Percentiles rank a stretch among this genome's conserved stretches.
Evolutionary conservation across 2,113 vertebrate genomes (phyloP).

Genomic region (Corythaixoides concolor): DNA sequence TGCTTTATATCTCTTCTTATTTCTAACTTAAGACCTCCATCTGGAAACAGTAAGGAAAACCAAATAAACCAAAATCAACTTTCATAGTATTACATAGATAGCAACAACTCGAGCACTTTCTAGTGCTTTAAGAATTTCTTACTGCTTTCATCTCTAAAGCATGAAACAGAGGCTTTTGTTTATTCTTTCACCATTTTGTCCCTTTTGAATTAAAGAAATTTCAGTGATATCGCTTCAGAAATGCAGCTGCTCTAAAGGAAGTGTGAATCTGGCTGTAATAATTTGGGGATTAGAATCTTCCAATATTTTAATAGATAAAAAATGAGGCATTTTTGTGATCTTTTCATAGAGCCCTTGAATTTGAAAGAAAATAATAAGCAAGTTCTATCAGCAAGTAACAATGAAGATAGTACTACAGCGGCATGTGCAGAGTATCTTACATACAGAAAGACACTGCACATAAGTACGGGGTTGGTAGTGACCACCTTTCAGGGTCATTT

Average conservation of each 20-base stretch:
- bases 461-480: neutral
- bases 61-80: constrained; percentile 30
- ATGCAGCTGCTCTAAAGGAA: neutral
- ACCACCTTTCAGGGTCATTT: neutral
- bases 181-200: constrained; percentile 11
- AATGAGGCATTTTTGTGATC: neutral
- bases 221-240: neutral
- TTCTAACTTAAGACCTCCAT: constrained; percentile 54
- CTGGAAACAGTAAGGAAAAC: constrained; percentile 31
- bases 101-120: neutral
- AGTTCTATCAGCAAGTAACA: neutral
- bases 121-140: neutral
- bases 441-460: neutral
- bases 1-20: constrained; percentile 55
- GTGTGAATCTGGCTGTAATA: neutral
- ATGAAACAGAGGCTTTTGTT: constrained; percentile 22
- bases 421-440: neutral
- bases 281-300: neutral
- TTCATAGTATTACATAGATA: constrained; percentile 5
- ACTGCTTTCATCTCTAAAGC: neutral
- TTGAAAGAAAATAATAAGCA: neutral
- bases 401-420: neutral
- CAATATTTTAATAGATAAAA: neutral
- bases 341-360: neutral
- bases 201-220: constrained; percentile 27